These are phyloP conservation scores for Phalera bucephala DNA, from an alignment of 2,888 invertebrate species.

Conservation along the genomic window DNA sequence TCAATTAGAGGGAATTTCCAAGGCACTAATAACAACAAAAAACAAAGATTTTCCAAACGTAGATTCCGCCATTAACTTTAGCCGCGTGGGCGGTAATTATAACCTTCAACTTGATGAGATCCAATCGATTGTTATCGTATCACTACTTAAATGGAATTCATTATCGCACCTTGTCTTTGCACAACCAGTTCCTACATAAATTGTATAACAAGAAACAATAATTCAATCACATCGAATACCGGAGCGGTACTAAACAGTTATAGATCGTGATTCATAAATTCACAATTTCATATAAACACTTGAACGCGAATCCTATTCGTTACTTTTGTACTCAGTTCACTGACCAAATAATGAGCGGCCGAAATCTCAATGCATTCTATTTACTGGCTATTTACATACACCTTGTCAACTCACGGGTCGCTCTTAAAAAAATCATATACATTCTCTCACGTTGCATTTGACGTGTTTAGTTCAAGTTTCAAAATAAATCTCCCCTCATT, in stretches of 20 bases:
- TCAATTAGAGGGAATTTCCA: slow-evolving; percentile 26
- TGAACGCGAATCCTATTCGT: slow-evolving; percentile 36
- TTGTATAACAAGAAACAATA: slow-evolving; percentile 21
- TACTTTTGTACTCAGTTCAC: slow-evolving; percentile 43
- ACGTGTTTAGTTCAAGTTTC: slow-evolving; percentile 52
- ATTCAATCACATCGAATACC: slow-evolving; percentile 18
- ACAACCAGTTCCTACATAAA: slow-evolving; percentile 12
- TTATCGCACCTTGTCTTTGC: slow-evolving; percentile 12
- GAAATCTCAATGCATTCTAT: slow-evolving; percentile 17
- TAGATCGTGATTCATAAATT: slow-evolving; percentile 43
- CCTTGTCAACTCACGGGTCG: slow-evolving; percentile 16
- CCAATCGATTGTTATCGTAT: slow-evolving; percentile 24
- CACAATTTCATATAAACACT: slow-evolving; percentile 42
- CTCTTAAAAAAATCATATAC: slow-evolving; percentile 32
- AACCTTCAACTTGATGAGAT: slow-evolving; percentile 32
- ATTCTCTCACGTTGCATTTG: slow-evolving; percentile 43
- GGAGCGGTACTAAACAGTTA: slow-evolving; percentile 34
- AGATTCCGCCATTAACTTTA: slow-evolving; percentile 15
- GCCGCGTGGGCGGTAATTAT: slow-evolving; percentile 47
- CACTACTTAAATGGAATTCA: slow-evolving; percentile 20
- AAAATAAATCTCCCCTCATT: slow-evolving; percentile 72
- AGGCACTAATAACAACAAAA: slow-evolving; percentile 18
- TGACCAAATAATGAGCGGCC: slow-evolving; percentile 44
- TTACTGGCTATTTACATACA: slow-evolving; percentile 15
- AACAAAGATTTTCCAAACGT: slow-evolving; percentile 13